Conservation (phyloP, 2,797 vertebrate species). For the Mus spretus region DNA sequence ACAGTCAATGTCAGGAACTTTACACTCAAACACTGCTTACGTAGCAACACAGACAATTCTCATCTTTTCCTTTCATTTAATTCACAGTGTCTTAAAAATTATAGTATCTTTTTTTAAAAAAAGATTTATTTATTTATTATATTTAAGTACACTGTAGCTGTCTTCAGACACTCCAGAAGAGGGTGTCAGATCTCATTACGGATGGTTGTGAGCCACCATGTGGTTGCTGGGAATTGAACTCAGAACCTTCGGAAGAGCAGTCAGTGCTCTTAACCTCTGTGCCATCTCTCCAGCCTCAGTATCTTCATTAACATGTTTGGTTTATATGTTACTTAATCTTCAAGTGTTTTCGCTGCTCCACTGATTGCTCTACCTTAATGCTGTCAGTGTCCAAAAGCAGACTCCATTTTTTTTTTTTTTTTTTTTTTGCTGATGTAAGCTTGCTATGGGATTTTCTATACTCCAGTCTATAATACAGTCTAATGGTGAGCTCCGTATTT, state of each 20-base stretch:
- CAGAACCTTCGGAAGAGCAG: too few species aligned
- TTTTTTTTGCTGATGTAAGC: too few species aligned
- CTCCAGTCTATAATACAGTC: neutral
- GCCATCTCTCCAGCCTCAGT: too few species aligned
- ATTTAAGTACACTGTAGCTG: too few species aligned
- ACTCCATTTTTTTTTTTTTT: neutral
- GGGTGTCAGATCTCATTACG: too few species aligned
- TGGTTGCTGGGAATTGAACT: too few species aligned
- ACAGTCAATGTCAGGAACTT: neutral
- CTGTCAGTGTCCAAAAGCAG: neutral
- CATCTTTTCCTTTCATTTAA: neutral
- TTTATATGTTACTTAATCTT: neutral
- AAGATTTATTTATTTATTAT: too few species aligned
- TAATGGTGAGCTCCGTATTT: neutral
- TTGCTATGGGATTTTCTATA: neutral
- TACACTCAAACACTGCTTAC: neutral
- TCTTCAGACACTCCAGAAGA: too few species aligned
- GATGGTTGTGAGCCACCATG: too few species aligned
- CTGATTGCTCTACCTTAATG: neutral
- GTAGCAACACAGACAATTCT: neutral
- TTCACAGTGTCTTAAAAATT: neutral
- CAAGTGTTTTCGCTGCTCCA: neutral
- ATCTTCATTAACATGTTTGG: neutral
- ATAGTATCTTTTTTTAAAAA: neutral
- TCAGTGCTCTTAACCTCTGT: too few species aligned